Conservation (phyloP, 2,113 vertebrate species). For the Indicator indicator region DNA sequence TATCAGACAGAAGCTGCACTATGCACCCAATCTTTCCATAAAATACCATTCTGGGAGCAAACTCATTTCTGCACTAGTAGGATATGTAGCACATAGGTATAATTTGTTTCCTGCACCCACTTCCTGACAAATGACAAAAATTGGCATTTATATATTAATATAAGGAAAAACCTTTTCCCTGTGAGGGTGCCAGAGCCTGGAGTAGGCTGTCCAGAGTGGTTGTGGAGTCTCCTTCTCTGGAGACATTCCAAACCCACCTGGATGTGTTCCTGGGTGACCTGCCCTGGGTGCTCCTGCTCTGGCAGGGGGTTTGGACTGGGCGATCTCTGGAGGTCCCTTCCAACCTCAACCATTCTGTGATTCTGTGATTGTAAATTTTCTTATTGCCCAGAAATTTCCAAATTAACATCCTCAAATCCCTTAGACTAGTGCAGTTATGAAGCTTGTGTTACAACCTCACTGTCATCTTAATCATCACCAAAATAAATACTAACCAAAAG, state of each 20-base stretch:
- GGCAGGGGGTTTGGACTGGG: too few relatives aligned
- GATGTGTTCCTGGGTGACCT: too few relatives aligned
- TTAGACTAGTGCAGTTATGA: background rate
- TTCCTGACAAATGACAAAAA: background rate
- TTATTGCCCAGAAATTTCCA: background rate
- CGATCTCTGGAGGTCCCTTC: too few relatives aligned
- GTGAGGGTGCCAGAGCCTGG: too few relatives aligned
- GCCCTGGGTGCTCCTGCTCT: too few relatives aligned
- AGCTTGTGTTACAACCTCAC: background rate
- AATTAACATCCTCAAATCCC: background rate
- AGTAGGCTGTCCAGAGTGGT: too few relatives aligned
- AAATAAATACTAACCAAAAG: background rate
- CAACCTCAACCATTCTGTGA: too few relatives aligned
- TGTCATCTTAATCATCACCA: background rate
- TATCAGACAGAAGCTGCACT: background rate
- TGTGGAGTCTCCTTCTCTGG: too few relatives aligned
- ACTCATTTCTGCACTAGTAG: background rate
- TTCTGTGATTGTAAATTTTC: background rate
- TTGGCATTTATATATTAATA: background rate
- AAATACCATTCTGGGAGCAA: background rate
- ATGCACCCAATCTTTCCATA: background rate
- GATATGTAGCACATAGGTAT: background rate
- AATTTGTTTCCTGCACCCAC: background rate
- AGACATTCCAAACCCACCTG: too few relatives aligned
- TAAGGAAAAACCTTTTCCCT: too few relatives aligned